Conservation (phyloP, 2,113 vertebrate species). For the Aleadryas rufinucha region DNA sequence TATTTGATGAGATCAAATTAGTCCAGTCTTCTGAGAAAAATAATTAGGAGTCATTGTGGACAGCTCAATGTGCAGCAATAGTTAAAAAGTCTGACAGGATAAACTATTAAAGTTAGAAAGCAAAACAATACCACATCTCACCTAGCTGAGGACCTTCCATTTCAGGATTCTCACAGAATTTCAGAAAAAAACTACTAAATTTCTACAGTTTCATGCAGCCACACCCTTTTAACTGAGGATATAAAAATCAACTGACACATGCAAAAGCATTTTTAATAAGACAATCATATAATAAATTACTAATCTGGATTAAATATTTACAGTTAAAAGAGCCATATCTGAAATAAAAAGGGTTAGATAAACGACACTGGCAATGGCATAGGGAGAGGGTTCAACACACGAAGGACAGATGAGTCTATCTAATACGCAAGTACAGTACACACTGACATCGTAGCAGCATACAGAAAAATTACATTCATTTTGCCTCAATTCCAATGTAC, state of each 20-base stretch:
- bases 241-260: background rate
- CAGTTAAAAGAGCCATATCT: background rate
- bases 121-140: conserved; percentile 20
- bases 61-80: conserved; percentile 63
- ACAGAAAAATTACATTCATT: background rate
- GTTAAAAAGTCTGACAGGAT: conserved; percentile 48
- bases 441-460: background rate
- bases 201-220: background rate
- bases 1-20: conserved; percentile 47
- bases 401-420: conserved; percentile 5
- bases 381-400: background rate
- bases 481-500: background rate
- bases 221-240: background rate
- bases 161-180: background rate
- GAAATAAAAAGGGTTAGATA: conserved; percentile 46
- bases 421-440: background rate
- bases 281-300: background rate
- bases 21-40: conserved; percentile 55
- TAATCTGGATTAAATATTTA: background rate
- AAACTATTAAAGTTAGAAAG: conserved; percentile 51
- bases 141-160: background rate
- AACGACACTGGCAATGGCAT: conserved; percentile 15
- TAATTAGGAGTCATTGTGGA: conserved; percentile 66
- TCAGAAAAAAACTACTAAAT: background rate
- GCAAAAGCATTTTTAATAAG: conserved; percentile 19